Percentiles rank a stretch among this genome's conserved stretches.
These are phyloP conservation scores for Philopotamus ludificatus DNA, from an alignment of 1,140 invertebrate species.

Conservation along the genomic window DNA sequence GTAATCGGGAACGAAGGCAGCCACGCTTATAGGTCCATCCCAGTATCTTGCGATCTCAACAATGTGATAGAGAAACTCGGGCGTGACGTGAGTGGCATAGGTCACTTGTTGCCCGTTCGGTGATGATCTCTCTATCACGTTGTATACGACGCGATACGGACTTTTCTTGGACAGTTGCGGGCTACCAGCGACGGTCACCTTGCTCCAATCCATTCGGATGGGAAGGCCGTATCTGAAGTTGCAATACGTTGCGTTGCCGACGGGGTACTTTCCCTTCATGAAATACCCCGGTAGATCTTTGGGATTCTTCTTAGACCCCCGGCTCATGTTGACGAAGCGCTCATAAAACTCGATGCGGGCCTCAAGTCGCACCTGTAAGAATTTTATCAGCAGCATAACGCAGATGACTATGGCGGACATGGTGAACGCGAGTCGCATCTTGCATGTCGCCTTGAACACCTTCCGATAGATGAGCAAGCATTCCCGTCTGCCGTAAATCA, in stretches of 20 bases:
- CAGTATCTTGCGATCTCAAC: conserved; percentile 67
- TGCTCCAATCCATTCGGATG: conserved; percentile 54
- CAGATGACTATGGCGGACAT: conserved; percentile 39
- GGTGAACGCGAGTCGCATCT: conserved; percentile 39
- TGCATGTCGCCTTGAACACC: conserved; percentile 13
- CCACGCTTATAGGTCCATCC: conserved; percentile 73
- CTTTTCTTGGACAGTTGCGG: conserved; percentile 60
- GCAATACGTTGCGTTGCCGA: conserved; percentile 60
- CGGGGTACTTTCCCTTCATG: conserved; percentile 53
- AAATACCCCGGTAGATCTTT: conserved; percentile 55
- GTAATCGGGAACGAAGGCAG: conserved; percentile 68
- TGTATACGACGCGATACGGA: conserved; percentile 65
- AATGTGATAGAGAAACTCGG: conserved; percentile 70
- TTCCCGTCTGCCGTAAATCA: no score
- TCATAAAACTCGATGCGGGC: conserved; percentile 46
- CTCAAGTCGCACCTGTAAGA: conserved; percentile 42
- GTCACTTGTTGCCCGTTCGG: conserved; percentile 57
- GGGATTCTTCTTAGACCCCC: conserved; percentile 47
- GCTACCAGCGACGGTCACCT: conserved; percentile 49
- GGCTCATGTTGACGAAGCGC: conserved; percentile 45
- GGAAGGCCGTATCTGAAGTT: conserved; percentile 65
- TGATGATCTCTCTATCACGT: conserved; percentile 56
- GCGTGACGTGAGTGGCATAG: conserved; percentile 72
- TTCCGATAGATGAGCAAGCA: no score
- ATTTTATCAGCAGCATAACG: conserved; percentile 42